Percentiles rank a stretch among this genome's conserved stretches.
Evolutionary conservation across 2,888 invertebrate species (phyloP).

Genomic region (Chrysodeixis includens): DNA sequence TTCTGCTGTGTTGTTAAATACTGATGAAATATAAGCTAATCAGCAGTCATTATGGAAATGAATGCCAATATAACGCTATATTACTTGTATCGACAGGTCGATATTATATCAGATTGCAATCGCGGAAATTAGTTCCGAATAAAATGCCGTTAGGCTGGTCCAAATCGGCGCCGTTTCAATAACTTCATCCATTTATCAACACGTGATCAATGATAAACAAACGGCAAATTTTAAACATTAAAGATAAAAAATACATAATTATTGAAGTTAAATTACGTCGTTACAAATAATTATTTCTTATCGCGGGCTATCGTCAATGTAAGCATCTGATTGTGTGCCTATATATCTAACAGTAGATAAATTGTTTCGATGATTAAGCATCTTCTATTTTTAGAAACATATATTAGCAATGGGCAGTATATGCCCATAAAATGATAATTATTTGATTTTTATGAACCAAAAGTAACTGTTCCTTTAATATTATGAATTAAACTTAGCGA

Average conservation of each 20-base stretch:
- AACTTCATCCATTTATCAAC: background rate
- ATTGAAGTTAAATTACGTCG: background rate
- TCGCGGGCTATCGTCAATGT: background rate
- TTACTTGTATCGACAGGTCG: background rate
- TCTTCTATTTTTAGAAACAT: background rate
- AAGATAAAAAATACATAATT: background rate
- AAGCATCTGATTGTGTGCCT: background rate
- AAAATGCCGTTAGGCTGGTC: background rate
- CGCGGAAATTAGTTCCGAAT: background rate
- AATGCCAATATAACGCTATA: background rate
- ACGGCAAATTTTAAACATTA: background rate
- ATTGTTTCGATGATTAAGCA: background rate
- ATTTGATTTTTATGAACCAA: too few species aligned
- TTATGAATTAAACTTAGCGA: too few species aligned
- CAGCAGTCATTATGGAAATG: background rate
- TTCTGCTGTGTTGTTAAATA: too few species aligned
- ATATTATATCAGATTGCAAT: background rate
- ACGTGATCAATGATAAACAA: background rate
- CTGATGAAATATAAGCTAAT: background rate
- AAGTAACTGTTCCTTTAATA: too few species aligned
- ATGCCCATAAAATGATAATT: too few species aligned
- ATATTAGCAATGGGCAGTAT: too few species aligned
- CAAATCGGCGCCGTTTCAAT: background rate
- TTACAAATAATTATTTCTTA: background rate
- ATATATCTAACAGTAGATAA: background rate